Evolutionary conservation across 2,797 vertebrate species (phyloP), one percentile per base, ranked within the genome.

Genomic region (Dallia pectoralis): DNA sequence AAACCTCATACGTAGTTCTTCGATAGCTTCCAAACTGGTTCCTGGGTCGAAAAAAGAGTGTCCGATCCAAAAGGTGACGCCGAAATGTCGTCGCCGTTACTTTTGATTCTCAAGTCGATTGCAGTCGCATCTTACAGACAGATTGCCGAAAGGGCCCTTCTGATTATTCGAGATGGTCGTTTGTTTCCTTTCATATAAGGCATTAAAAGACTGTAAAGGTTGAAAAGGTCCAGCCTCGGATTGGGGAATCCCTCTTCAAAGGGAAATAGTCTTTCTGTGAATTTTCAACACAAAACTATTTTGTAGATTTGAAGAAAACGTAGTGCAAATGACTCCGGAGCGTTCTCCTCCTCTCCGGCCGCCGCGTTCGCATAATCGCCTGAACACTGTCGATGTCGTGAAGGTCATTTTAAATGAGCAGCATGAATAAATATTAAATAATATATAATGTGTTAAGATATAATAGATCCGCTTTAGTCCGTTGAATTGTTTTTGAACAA

Each of bases 371-470:
- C 77, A 70, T 79, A 73, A 77, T 84, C 79, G 76, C 78, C 79
- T 77, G 33, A 85, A 79, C 73, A 72, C 73, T 67, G 49, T 75
- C 72, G 69, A 72, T 67, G 74, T 82, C 44, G 9, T 74, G 36
- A 80, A 71, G 81, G 69, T 40, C 29, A 72, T 81, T 80, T 84
- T 83, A 33, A 40, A 67, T 82, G 84, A 93, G 89, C 91, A 92
- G 91, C 89, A 88, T 85, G 69, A 91, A 93, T 93, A 93, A 93
- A 93, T 93, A 92, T 82, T 90, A 93, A 92, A 92, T 92, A 85
- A 85, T 69, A 88, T 81, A 81, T 66, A 78, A 84, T 77, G 80
- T 44, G 14, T 44, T 44, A 11, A 44, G 40, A 84, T 81, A 68
- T 78, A 83, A 81, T 81, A 87, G 78, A 85, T 88, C 85, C 84